Conservation (phyloP, 2,888 invertebrate species). For the Odontocerum albicorne region DNA sequence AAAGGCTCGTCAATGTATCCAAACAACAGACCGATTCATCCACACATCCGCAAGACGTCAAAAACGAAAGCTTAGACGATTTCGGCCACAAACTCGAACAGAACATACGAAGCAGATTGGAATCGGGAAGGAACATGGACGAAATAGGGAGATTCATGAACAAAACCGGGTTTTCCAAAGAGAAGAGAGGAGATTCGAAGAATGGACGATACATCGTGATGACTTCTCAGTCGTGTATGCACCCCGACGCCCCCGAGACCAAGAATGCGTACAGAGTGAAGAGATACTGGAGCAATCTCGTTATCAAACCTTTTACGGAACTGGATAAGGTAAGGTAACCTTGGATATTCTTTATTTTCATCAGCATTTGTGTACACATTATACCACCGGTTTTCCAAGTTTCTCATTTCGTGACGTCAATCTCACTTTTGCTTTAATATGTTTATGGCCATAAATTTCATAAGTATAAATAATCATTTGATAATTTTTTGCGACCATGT, state of each 20-base stretch:
- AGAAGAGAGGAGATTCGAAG: constrained; percentile 36
- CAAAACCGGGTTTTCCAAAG: constrained; percentile 14
- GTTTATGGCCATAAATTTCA: too few species aligned
- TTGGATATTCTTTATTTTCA: background rate
- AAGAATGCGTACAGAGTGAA: constrained; percentile 71
- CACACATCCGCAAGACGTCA: background rate
- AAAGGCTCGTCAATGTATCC: background rate
- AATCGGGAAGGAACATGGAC: background rate
- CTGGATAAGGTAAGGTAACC: constrained; percentile 54
- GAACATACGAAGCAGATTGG: background rate
- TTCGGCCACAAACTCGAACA: background rate
- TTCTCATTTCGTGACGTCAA: background rate
- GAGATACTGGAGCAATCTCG: constrained; percentile 87
- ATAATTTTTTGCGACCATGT: too few species aligned
- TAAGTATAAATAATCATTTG: too few species aligned
- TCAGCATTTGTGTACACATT: background rate
- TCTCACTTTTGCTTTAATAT: too few species aligned
- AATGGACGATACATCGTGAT: constrained; percentile 57
- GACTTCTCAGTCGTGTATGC: constrained; percentile 69
- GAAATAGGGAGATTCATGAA: constrained; percentile 4
- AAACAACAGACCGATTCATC: background rate
- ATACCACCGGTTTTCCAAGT: background rate
- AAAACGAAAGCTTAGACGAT: constrained; percentile 1
- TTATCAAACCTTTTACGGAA: constrained; percentile 69
- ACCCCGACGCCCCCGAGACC: constrained; percentile 68